These are phyloP conservation scores for Spicauda simplicius DNA, from an alignment of 2,888 invertebrate species.

Conservation along the genomic window DNA sequence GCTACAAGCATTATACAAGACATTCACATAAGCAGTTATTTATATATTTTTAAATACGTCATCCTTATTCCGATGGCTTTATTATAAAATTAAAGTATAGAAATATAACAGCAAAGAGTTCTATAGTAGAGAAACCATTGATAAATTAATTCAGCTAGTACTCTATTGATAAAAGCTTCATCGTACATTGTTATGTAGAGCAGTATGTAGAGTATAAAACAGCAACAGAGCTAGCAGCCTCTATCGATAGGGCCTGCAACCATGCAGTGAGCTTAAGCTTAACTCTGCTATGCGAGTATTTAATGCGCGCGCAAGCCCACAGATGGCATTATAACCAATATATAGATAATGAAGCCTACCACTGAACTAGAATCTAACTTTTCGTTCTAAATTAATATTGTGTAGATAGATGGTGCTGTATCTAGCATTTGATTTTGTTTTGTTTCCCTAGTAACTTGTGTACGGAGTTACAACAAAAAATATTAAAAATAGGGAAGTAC, in stretches of 20 bases:
- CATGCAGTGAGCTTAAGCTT: constrained; percentile 41
- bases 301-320: constrained; percentile 63
- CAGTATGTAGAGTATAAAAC: background rate
- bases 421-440: background rate
- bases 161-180: background rate
- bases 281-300: constrained; percentile 42
- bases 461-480: background rate
- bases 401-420: constrained; percentile 69
- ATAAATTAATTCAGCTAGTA: background rate
- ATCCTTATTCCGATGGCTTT: too few relatives aligned
- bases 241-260: constrained; percentile 50
- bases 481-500: background rate
- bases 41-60: too few relatives aligned
- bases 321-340: constrained; percentile 68
- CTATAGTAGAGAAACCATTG: too few relatives aligned
- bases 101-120: too few relatives aligned
- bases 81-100: too few relatives aligned
- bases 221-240: constrained; percentile 48
- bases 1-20: too few relatives aligned
- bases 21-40: too few relatives aligned
- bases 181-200: too few relatives aligned
- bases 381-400: constrained; percentile 51
- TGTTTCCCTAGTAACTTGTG: background rate
- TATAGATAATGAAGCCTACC: background rate
- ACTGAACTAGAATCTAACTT: background rate